Conservation (phyloP, 2,113 vertebrate genomes). For the Engystomops pustulosus region DNA sequence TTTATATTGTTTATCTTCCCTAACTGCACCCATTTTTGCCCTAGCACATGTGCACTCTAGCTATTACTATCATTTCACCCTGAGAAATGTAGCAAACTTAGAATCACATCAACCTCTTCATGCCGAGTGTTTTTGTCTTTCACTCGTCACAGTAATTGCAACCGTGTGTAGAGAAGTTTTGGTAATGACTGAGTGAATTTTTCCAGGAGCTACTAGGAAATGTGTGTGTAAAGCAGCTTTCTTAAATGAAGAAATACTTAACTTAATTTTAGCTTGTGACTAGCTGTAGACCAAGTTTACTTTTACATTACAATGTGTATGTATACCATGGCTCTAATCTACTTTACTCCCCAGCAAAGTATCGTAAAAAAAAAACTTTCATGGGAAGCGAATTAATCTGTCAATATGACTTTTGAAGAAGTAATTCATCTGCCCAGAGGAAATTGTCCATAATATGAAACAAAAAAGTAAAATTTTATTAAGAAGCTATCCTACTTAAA, state of each 20-base stretch:
- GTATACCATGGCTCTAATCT: neutral
- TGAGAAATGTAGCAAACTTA: neutral
- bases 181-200: conserved; percentile 17
- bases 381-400: neutral
- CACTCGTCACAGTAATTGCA: conserved; percentile 22
- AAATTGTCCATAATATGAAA: neutral
- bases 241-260: neutral
- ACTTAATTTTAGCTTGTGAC: neutral
- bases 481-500: neutral
- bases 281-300: neutral
- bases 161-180: conserved; percentile 24
- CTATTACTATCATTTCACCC: neutral
- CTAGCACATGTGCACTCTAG: neutral
- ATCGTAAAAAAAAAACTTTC: neutral
- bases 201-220: conserved; percentile 13
- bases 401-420: neutral
- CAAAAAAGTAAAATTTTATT: neutral
- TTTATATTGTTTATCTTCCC: too few relatives aligned
- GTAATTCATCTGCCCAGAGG: neutral
- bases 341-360: neutral
- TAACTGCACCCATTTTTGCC: too few relatives aligned
- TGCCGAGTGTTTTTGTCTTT: conserved; percentile 2
- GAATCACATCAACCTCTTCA: conserved; percentile 9
- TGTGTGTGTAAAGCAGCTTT: neutral
- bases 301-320: neutral